phyloP scores from a whole-genome alignment of 2,888 invertebrate species.

The Megalurothrips usitatus region DNA sequence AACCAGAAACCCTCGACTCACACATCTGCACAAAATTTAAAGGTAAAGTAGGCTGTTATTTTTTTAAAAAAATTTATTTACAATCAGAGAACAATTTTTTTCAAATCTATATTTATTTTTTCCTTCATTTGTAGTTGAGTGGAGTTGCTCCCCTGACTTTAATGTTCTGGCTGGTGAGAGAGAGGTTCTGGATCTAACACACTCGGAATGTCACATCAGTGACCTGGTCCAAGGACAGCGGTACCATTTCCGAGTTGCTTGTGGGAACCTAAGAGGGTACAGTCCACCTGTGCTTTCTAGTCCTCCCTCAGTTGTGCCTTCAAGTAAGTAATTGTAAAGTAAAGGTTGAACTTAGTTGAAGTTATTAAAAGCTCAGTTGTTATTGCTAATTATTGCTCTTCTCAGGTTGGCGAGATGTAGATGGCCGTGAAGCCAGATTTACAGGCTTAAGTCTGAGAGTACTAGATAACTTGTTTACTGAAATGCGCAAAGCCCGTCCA shows the following conservation, averaged over 20 bases:
- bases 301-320: conserved; percentile 82
- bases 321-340: conserved; percentile 60
- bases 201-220: conserved; percentile 58
- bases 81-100: conserved; percentile 31
- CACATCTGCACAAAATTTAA: conserved; percentile 86
- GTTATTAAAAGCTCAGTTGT: conserved; percentile 30
- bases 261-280: conserved; percentile 90
- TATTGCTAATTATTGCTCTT: conserved; percentile 32
- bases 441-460: conserved; percentile 62
- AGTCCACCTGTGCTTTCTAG: conserved; percentile 70
- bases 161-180: conserved; percentile 72
- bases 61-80: conserved; percentile 26
- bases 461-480: conserved; percentile 68
- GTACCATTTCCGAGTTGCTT: conserved; percentile 87
- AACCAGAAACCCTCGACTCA: conserved; percentile 65
- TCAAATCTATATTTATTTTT: conserved; percentile 17
- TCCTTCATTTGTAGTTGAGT: conserved; percentile 70
- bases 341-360: not conserved
- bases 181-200: conserved; percentile 66
- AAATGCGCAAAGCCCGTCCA: conserved; percentile 59
- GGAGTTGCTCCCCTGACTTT: conserved; percentile 85
- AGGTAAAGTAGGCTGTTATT: conserved; percentile 53
- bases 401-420: conserved; percentile 81
- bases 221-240: conserved; percentile 78
- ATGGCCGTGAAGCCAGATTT: conserved; percentile 62